Evolutionary conservation across 2,113 vertebrate species (phyloP).

Genomic region (Thalassoma bifasciatum): DNA sequence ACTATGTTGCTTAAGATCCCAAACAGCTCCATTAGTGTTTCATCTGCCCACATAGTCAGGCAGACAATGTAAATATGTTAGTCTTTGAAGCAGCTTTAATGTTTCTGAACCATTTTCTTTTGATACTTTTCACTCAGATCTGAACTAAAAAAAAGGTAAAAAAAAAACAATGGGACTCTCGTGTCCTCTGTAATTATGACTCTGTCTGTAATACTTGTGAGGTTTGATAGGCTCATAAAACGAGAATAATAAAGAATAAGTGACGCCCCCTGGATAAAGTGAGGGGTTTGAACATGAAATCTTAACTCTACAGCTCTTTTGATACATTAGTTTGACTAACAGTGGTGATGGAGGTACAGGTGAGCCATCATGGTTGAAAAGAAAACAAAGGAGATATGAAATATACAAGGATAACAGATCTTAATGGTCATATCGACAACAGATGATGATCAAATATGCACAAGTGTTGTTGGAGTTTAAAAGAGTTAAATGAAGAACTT

Average conservation of each 20-base stretch:
- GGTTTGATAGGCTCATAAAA: constrained; percentile 9
- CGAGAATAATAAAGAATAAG: constrained; percentile 11
- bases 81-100: too few relatives aligned
- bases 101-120: too few relatives aligned
- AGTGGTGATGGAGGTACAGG: constrained; percentile 18
- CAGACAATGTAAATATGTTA: too few relatives aligned
- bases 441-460: constrained; percentile 50
- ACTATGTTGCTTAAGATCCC: too few relatives aligned
- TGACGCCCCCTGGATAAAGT: constrained; percentile 19
- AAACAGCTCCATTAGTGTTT: too few relatives aligned
- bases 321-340: constrained; percentile 27
- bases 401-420: constrained; percentile 49
- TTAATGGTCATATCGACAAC: constrained; percentile 27
- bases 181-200: constrained; percentile 22
- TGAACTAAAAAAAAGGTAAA: too few relatives aligned
- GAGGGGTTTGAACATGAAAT: constrained; percentile 19
- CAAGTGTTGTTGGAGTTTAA: constrained; percentile 35
- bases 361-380: constrained; percentile 7
- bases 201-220: constrained; percentile 32
- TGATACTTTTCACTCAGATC: too few relatives aligned
- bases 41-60: too few relatives aligned
- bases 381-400: constrained; percentile 34
- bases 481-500: constrained; percentile 34
- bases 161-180: neutral
- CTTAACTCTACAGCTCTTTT: constrained; percentile 40